Percentiles rank a stretch among this genome's conserved stretches.
Conservation (phyloP, 2,113 vertebrate species). For the Micronycteris hirsuta region DNA sequence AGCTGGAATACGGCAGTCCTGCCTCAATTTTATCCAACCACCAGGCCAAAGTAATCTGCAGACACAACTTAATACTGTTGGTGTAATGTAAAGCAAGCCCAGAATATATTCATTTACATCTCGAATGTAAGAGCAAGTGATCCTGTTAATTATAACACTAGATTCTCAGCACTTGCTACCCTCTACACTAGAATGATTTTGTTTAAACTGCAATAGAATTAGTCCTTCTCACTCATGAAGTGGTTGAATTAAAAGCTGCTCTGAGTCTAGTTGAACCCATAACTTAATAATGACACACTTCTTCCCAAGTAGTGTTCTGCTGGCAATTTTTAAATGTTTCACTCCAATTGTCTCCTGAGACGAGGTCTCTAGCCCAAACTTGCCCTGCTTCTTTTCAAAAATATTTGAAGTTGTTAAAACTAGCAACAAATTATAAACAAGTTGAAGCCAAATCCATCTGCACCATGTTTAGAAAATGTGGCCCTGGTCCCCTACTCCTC, state of each 20-base stretch:
- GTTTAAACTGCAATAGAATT: background rate
- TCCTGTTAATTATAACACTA: background rate
- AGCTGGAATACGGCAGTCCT: background rate
- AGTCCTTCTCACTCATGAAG: background rate
- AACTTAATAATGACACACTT: background rate
- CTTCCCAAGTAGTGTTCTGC: background rate
- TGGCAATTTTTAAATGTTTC: conserved; percentile 1
- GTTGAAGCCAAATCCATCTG: background rate
- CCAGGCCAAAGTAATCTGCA: background rate
- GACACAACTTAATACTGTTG: background rate
- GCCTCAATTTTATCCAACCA: background rate
- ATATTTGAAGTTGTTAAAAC: conserved; percentile 31
- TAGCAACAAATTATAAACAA: conserved; percentile 23
- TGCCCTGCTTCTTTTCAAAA: conserved; percentile 14
- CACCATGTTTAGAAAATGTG: background rate
- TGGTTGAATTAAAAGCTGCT: background rate
- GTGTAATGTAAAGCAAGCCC: background rate
- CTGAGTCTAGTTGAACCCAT: background rate
- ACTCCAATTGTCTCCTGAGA: background rate
- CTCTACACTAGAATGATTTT: background rate
- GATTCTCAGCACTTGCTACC: background rate
- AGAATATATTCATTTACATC: background rate
- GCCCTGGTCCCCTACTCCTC: background rate
- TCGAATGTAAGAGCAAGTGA: background rate
- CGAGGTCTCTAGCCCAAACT: background rate